Base-by-base conservation (phyloP, 1,140 invertebrate species). In the Drosophila hydei region DNA sequence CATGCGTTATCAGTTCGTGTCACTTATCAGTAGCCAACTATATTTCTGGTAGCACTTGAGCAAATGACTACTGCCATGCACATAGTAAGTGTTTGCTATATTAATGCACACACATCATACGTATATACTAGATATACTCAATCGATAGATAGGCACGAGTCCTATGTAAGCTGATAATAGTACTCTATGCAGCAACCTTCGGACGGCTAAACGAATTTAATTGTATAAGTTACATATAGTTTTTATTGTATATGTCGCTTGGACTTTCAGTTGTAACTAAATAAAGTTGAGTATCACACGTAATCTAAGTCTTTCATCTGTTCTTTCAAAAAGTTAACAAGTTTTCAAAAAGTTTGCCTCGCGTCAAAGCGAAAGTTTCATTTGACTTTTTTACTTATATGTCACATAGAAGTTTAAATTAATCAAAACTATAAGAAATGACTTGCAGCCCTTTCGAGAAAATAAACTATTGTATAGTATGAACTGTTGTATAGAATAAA, bases 1-100 rank as follows among this genome's bases (percentile, higher is more conserved):
- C 40, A 52, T 56, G 54, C 43, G 54, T 68, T 72, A 78, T 70
- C 78, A 65, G 55, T 21, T 55, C 14, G 36, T 58, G 52, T 27
- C 61, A 64, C 48, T 71, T 78, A 83, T 83, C 79, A 74, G 74
- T 47, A 73, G 77, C 74, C 48, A 65, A 43, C 47, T 42, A 73
- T 56, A 55, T 73, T 63, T 50, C 62, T 77, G 56, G 60, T 74
- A 62, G 74, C 74, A 77, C 55, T 67, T 63, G 64, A 67, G 55
- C 62, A 72, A 83, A 78, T 67, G 77, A 78, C 75, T 75, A 75
- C 78, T 61, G 74, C 42, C 76, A 63, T 70, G 36, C 76, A 59
- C 63, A 70, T 48, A 21, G 6, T 30, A n/a, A 36, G 40, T 27
- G 50, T 63, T 40, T 30, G 27, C 27, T 11, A 0, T 33, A 33